These are phyloP conservation scores for Nycticorax nycticorax DNA, from an alignment of 2,113 vertebrate species.

Conservation along the genomic window DNA sequence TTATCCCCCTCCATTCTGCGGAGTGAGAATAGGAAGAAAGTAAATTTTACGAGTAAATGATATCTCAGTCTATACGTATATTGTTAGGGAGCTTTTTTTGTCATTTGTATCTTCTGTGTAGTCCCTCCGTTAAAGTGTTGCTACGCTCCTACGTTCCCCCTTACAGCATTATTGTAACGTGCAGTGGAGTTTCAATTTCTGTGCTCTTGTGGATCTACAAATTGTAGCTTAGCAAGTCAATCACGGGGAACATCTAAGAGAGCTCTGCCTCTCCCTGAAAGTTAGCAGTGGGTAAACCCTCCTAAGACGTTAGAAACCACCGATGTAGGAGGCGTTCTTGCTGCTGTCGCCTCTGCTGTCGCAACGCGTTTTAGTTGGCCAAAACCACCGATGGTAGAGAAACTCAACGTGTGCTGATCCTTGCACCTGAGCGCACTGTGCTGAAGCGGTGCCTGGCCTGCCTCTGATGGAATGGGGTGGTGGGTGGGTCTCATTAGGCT, in stretches of 20 bases:
- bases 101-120: neutral
- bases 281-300: neutral
- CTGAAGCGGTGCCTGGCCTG: neutral
- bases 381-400: neutral
- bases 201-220: neutral
- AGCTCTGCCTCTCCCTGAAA: neutral
- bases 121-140: too few species aligned
- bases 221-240: neutral
- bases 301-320: neutral
- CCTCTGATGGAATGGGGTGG: neutral
- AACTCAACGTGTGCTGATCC: rapidly evolving
- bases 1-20: neutral
- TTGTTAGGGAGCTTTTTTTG: neutral
- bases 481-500: neutral
- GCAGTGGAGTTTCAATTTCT: neutral
- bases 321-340: neutral
- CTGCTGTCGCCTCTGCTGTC: neutral
- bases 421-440: neutral
- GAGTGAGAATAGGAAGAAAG: neutral
- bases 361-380: neutral
- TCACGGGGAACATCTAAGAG: neutral
- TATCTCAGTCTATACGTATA: neutral
- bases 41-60: neutral
- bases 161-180: rapidly evolving
- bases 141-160: rapidly evolving